Evolutionary conservation across 2,113 vertebrate genomes (phyloP).

Genomic region (Pristiophorus japonicus): DNA sequence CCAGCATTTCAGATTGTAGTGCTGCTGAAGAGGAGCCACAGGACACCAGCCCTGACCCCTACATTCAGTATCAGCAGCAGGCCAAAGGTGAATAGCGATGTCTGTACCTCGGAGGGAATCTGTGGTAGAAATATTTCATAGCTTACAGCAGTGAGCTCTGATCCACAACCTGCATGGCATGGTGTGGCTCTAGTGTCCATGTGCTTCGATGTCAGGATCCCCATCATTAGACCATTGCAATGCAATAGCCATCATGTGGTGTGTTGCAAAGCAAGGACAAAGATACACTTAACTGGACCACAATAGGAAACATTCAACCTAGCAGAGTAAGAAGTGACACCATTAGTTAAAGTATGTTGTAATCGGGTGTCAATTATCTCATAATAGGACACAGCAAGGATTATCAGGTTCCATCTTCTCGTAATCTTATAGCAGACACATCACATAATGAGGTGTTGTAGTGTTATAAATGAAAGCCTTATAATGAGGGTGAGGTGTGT

Average conservation of each 20-base stretch:
- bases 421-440: background rate
- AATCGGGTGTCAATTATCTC: background rate
- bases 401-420: background rate
- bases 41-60: conserved; percentile 53
- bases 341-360: background rate
- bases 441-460: background rate
- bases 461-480: background rate
- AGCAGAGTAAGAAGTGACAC: background rate
- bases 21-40: conserved; percentile 50
- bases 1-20: conserved; percentile 64
- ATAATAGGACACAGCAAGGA: background rate
- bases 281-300: background rate
- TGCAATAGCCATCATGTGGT: background rate
- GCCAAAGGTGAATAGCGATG: conserved; percentile 56
- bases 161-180: background rate
- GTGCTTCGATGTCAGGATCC: background rate
- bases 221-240: background rate
- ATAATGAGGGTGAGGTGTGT: background rate
- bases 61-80: conserved; percentile 62
- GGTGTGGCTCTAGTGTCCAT: background rate
- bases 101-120: background rate
- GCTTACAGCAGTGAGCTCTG: background rate
- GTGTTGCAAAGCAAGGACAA: background rate
- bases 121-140: background rate
- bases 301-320: background rate